Evolutionary conservation across 2,113 vertebrate species (phyloP), one percentile per base, ranked within the genome.

Genomic region (Baryphthengus martii): DNA sequence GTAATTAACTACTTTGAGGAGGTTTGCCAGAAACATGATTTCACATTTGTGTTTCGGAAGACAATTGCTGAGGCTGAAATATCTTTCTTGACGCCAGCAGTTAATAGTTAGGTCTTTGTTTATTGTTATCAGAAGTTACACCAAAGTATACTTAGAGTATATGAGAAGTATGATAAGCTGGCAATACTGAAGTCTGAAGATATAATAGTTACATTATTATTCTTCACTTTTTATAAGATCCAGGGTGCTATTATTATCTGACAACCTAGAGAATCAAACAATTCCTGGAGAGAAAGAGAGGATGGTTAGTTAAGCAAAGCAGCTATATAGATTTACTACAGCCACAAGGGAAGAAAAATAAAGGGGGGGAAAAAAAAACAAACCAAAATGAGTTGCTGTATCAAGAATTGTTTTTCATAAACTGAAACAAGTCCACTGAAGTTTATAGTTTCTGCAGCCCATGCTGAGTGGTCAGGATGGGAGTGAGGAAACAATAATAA

Each of bases 71-170:
- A 89, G 87, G 26, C 52, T 81, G 39, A 73, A 81, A 9, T 78
- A 2, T 44, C 52, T 59, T 95, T 84, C 50, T 40, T 90, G 65
- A 89, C 0, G 2, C 39, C 68, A 95, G 68, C 68, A 77, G 37
- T 83, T 91, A 82, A 68, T 93, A 42, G 39, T 78, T 78, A 17
- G 28, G 39, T 82, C 85, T 91, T 89, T 88, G 70, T 91, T 93
- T 42, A 33, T 71, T 55, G 35, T 89, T 89, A 33, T 13, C 42
- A 89, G 63, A 71, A 81, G 39, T 74, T 80, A 50, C 49, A 37
- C 39, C 31, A 21, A 81, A 63, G 31, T 17, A 39, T 63, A 67
- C 14, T 29, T 77, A 8, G 8, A n/a, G n/a, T n/a, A n/a, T n/a
- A n/a, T n/a, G n/a, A n/a, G n/a, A 49, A 77, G 42, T 35, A 17